These are phyloP conservation scores for Moxostoma hubbsi DNA, from an alignment of 2,797 vertebrate genomes.

Conservation along the genomic window DNA sequence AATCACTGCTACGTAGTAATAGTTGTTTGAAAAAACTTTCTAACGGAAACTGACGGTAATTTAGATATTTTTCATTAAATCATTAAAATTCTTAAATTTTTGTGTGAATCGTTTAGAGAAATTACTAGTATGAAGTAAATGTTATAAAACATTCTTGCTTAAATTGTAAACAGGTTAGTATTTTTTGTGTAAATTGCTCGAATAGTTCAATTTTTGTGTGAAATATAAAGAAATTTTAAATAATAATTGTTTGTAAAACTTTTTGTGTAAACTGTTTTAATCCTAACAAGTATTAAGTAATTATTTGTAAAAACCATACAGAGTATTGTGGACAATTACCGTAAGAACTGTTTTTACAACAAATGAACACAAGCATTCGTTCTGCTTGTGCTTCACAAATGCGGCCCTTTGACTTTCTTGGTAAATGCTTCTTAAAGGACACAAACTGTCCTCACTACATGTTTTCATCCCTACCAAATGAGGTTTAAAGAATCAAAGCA, in stretches of 20 bases:
- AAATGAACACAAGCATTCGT: background rate
- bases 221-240: too few species aligned
- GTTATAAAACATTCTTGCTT: background rate
- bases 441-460: constrained; percentile 35
- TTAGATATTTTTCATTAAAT: background rate
- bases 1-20: too few species aligned
- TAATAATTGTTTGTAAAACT: too few species aligned
- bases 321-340: background rate
- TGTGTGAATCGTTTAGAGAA: background rate
- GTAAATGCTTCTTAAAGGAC: constrained; percentile 45
- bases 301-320: background rate
- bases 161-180: background rate
- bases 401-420: constrained; percentile 48
- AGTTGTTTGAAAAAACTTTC: too few species aligned
- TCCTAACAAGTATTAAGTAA: background rate
- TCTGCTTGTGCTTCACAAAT: background rate
- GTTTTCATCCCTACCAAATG: constrained; percentile 52
- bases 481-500: constrained; percentile 62
- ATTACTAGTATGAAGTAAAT: background rate
- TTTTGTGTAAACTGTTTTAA: background rate
- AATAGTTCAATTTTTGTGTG: background rate
- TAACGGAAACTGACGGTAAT: too few species aligned
- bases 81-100: background rate
- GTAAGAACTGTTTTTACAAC: background rate
- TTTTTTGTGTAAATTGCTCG: background rate